Base-by-base conservation (phyloP, 2,888 invertebrate genomes). In the Abrostola triplasia region DNA sequence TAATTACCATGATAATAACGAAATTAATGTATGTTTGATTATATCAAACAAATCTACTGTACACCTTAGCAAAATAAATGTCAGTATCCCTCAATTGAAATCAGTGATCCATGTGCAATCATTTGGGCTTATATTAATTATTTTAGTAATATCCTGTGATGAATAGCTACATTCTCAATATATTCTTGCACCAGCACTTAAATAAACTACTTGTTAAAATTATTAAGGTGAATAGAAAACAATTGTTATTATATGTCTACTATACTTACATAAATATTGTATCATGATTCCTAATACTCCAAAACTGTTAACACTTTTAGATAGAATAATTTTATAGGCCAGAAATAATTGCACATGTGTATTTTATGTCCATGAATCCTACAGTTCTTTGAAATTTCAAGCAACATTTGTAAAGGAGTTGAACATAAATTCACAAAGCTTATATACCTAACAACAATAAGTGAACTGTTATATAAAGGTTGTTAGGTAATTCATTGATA, bases 401-500 rank as follows among this genome's bases (percentile, higher is more conserved):
- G 44, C 44, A 24, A 24, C 24, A 24, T 24, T 47, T 24, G 9
- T 24, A 24, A 47, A 47, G 24, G 44, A 44, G 6, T 44, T 13
- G 13, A 44, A 44, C 44, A 44, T 7, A 44, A 44, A 13, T 13
- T 8, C 52, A 40, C 10, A 42, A 49, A 37, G 10, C 35, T 56
- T 48, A 41, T 11, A 63, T 53, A 47, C 36, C 12, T 61, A 53
- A 52, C 40, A 57, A 54, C 40, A 47, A 51, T n/a, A 38, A 56
- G 7, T 40, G 24, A 59, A 11, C 13, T 54, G 9, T 54, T 48
- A 55, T 47, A 24, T 49, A 38, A 48, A 24, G 44, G 44, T 36
- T 58, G 36, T 12, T 44, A 35, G 52, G 41, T 49, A 57, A 52
- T 50, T 24, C 58, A 58, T 61, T 36, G 40, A 59, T 60, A 63